A percentile compares a stretch with the other conserved stretches of the same genome.
Evolutionary conservation across 1,140 invertebrate genomes (phyloP).

Genomic region (Saccostrea glomerata): DNA sequence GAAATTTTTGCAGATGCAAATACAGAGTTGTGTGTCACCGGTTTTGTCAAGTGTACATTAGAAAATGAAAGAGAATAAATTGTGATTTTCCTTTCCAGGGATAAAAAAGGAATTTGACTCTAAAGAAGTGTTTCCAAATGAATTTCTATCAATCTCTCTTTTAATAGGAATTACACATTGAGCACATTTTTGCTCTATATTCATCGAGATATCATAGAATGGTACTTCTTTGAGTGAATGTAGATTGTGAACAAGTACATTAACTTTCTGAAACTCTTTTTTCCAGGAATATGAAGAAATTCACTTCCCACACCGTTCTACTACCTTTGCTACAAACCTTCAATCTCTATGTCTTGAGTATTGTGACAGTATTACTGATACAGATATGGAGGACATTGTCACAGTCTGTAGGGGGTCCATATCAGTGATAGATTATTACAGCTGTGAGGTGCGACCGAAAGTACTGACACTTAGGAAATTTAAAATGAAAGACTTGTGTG

Average conservation of each 20-base stretch:
- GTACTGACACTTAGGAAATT: constrained; percentile 31
- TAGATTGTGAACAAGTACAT: not conserved
- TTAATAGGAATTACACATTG: not conserved
- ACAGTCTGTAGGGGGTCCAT: constrained; percentile 51
- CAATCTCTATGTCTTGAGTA: constrained; percentile 44
- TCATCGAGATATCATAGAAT: not conserved
- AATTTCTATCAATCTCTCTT: too few relatives aligned
- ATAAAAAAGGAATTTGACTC: too few relatives aligned
- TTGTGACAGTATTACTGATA: constrained; percentile 50
- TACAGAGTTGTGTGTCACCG: too few relatives aligned
- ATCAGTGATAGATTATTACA: constrained; percentile 48
- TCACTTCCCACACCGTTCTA: constrained; percentile 45
- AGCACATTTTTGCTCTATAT: not conserved
- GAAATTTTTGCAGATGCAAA: not conserved
- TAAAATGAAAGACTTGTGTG: not conserved
- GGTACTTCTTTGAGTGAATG: not conserved
- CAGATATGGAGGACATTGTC: constrained; percentile 48
- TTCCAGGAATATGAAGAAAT: not conserved
- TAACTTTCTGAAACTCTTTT: not conserved
- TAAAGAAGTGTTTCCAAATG: too few relatives aligned
- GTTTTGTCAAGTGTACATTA: too few relatives aligned
- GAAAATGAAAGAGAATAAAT: too few relatives aligned
- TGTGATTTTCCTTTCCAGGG: too few relatives aligned
- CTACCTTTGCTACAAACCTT: constrained; percentile 43
- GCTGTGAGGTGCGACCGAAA: constrained; percentile 41